These are phyloP conservation scores for Eublepharis macularius DNA, from an alignment of 2,113 vertebrate genomes.

Conservation along the genomic window DNA sequence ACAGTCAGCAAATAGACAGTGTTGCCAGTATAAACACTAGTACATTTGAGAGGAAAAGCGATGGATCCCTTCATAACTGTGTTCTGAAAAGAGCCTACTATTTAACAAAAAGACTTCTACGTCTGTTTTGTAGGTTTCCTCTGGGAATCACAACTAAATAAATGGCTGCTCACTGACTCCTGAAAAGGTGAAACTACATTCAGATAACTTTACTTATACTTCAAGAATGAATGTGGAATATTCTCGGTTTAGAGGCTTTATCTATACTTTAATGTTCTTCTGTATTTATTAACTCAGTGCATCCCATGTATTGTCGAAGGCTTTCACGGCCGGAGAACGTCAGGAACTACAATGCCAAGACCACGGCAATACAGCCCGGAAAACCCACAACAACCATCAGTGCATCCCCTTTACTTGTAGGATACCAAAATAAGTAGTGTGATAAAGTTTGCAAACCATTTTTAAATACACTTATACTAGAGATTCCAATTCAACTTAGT, in stretches of 20 bases:
- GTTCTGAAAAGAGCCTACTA: conserved; percentile 50
- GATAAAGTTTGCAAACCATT: no score
- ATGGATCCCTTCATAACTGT: conserved; percentile 24
- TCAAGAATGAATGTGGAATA: conserved; percentile 3
- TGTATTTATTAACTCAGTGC: no score
- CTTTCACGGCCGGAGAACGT: no score
- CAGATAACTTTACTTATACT: conserved; percentile 22
- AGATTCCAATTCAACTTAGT: no score
- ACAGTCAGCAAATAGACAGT: conserved; percentile 21
- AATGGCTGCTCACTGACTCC: conserved; percentile 28
- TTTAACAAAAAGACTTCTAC: neutral
- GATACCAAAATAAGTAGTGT: no score
- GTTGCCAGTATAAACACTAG: conserved; percentile 55
- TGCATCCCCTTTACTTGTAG: no score
- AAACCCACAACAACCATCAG: no score
- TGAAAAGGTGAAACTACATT: conserved; percentile 2
- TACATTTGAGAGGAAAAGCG: conserved; percentile 38
- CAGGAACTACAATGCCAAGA: no score
- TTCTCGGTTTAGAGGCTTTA: neutral
- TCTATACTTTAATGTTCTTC: no score
- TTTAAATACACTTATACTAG: no score
- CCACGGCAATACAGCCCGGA: no score
- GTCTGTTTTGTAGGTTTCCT: conserved; percentile 35
- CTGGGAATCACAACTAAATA: conserved; percentile 30
- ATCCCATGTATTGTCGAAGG: no score